Percentiles rank a stretch among this genome's conserved stretches.
Conservation (phyloP, 1,140 invertebrate species). For the Brachionus manjavacas region DNA sequence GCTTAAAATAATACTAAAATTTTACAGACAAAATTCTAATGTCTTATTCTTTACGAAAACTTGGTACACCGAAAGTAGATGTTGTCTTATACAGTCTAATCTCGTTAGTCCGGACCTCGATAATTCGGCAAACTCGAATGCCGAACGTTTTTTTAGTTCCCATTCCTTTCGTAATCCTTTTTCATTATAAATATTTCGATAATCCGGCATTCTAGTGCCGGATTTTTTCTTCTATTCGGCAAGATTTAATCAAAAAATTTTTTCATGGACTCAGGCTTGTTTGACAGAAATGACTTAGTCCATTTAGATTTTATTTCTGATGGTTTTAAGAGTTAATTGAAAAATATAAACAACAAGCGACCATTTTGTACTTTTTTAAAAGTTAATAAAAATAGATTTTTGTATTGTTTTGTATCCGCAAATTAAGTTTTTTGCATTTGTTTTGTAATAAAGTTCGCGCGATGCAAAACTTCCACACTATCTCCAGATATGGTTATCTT, state of each 20-base stretch:
- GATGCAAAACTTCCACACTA: too few species aligned
- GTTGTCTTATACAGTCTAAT: neutral
- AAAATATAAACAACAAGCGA: neutral
- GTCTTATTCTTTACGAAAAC: too few species aligned
- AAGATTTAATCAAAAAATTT: too few species aligned
- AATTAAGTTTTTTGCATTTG: neutral
- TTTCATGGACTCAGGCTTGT: neutral
- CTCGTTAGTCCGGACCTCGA: neutral
- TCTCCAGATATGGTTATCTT: too few species aligned
- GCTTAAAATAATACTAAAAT: too few species aligned
- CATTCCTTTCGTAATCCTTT: too few species aligned
- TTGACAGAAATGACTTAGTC: neutral
- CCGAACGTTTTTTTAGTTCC: neutral
- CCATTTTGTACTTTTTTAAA: neutral
- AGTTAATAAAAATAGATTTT: neutral
- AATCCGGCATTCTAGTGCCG: too few species aligned
- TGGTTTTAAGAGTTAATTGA: neutral
- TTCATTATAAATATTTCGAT: too few species aligned
- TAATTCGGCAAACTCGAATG: neutral
- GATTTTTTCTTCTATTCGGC: too few species aligned
- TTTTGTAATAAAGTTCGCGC: too few species aligned
- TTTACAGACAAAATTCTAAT: too few species aligned
- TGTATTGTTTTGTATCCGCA: neutral
- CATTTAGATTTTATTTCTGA: neutral
- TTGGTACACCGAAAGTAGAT: too few species aligned